These are phyloP conservation scores for Plusia festucae DNA, from an alignment of 2,888 invertebrate species.

Conservation along the genomic window DNA sequence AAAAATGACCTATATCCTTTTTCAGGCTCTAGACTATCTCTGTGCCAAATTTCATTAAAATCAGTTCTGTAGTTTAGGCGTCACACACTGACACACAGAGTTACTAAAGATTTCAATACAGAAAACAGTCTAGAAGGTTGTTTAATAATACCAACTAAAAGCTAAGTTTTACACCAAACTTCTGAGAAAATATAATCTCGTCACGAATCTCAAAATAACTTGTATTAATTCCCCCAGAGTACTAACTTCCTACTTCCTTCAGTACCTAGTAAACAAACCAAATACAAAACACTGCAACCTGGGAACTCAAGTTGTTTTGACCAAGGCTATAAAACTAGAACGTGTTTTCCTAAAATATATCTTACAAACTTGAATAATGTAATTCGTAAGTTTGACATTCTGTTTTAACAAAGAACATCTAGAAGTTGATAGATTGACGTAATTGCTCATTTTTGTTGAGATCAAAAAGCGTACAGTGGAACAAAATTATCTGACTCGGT, in stretches of 20 bases:
- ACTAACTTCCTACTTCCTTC: neutral
- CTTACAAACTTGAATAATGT: neutral
- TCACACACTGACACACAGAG: too few relatives aligned
- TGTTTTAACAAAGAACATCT: too few relatives aligned
- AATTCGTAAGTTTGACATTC: neutral
- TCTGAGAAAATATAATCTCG: conserved; percentile 7
- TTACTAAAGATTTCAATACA: too few relatives aligned
- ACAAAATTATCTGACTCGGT: too few relatives aligned
- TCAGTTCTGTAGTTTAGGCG: too few relatives aligned
- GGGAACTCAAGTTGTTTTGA: neutral
- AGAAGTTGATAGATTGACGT: too few relatives aligned
- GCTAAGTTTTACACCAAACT: neutral
- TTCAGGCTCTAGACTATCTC: too few relatives aligned
- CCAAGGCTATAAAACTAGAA: neutral
- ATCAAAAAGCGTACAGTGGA: too few relatives aligned
- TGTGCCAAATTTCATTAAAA: too few relatives aligned
- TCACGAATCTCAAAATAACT: conserved; percentile 4
- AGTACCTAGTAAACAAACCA: neutral
- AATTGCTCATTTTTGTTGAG: too few relatives aligned
- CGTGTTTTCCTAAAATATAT: neutral
- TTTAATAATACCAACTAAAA: neutral
- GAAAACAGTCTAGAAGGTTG: too few relatives aligned
- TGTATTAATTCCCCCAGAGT: neutral
- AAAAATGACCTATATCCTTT: too few relatives aligned
- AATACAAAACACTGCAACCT: neutral